phyloP scores from a whole-genome alignment of 2,888 invertebrate genomes.

The Trilocha varians region DNA sequence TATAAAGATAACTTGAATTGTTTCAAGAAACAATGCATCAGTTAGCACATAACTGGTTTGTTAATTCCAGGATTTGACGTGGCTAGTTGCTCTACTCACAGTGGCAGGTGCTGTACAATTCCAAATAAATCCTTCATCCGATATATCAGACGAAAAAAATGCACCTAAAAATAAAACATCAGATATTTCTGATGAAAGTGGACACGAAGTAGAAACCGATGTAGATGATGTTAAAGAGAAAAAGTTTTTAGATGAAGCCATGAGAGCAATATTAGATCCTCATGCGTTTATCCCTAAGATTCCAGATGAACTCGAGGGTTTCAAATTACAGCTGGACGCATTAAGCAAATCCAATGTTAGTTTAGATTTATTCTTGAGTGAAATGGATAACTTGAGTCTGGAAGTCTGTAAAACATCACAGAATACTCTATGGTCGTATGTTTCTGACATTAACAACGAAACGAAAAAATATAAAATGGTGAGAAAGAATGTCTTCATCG shows the following conservation, averaged over 20 bases:
- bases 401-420: conserved; percentile 61
- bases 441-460: conserved; percentile 54
- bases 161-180: conserved; percentile 34
- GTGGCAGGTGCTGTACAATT: conserved; percentile 38
- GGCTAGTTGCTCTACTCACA: conserved; percentile 27
- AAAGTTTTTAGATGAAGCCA: conserved; percentile 53
- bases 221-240: conserved; percentile 51
- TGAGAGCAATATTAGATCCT: conserved; percentile 54
- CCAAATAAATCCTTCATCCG: conserved; percentile 48
- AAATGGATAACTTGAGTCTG: conserved; percentile 59
- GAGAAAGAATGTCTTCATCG: conserved; percentile 11
- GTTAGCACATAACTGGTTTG: conserved; percentile 11
- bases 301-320: conserved; percentile 37
- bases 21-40: too few species aligned
- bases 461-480: conserved; percentile 60
- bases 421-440: conserved; percentile 57
- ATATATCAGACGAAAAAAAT: conserved; percentile 56
- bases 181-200: conserved; percentile 52
- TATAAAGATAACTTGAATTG: too few species aligned
- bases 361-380: conserved; percentile 50
- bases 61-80: conserved; percentile 36
- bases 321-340: conserved; percentile 43
- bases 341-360: conserved; percentile 43
- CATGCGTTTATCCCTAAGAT: conserved; percentile 33
- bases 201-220: conserved; percentile 52